These are phyloP conservation scores for Ips typographus DNA, from an alignment of 1,140 invertebrate species.

Conservation along the genomic window DNA sequence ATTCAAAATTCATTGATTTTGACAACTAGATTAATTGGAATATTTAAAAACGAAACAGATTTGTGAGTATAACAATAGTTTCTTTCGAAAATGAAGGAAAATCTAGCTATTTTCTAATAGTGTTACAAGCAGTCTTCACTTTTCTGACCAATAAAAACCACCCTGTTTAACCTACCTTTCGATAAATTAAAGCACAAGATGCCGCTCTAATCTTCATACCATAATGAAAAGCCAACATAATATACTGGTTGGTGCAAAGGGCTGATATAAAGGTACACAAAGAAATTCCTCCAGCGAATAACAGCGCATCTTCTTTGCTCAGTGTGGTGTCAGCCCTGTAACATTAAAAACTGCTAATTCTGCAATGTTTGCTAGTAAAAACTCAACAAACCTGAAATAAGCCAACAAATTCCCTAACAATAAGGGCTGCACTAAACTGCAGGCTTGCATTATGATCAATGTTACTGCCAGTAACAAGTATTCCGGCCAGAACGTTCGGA, in stretches of 20 bases:
- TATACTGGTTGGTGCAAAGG: slow-evolving; percentile 61
- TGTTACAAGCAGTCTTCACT: too few species aligned
- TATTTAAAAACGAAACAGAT: too few species aligned
- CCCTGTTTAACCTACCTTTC: slow-evolving; percentile 56
- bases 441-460: slow-evolving; percentile 44
- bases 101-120: too few species aligned
- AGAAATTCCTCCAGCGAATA: slow-evolving; percentile 63
- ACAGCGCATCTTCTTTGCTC: slow-evolving; percentile 54
- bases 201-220: slow-evolving; percentile 64
- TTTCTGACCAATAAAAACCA: neutral
- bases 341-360: neutral
- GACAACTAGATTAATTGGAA: too few species aligned
- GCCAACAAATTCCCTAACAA: slow-evolving; percentile 58
- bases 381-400: slow-evolving; percentile 53
- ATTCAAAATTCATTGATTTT: too few species aligned
- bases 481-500: slow-evolving; percentile 53
- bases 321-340: slow-evolving; percentile 10
- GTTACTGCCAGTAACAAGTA: slow-evolving; percentile 48
- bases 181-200: slow-evolving; percentile 66
- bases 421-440: slow-evolving; percentile 53
- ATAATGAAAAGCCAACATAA: slow-evolving; percentile 61
- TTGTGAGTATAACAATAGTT: too few species aligned
- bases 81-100: too few species aligned
- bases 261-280: slow-evolving; percentile 56
- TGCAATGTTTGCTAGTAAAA: neutral